Evolutionary conservation across 2,797 vertebrate genomes (phyloP).

Genomic region (Artibeus lituratus): DNA sequence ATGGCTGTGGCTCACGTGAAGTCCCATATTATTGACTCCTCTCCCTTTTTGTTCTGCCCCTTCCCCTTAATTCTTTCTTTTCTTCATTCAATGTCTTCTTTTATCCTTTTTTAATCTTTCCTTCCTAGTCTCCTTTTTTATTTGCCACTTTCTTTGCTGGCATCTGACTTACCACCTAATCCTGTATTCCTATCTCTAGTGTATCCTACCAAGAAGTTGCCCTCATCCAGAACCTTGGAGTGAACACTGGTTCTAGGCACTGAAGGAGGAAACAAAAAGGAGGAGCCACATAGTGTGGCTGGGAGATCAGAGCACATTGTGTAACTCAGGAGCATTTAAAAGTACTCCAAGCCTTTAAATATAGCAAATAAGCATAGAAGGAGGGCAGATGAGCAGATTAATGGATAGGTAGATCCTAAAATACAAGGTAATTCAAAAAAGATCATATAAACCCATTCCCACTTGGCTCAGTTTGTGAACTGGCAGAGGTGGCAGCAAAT

Average conservation of each 20-base stretch:
- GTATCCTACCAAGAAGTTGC: neutral
- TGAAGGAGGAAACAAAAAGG: neutral
- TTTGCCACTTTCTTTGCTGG: neutral
- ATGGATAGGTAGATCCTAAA: neutral
- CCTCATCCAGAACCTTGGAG: neutral
- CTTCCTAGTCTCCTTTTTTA: neutral
- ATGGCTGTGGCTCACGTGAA: neutral
- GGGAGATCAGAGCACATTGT: neutral
- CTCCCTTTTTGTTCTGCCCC: constrained; percentile 3
- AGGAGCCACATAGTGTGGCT: neutral
- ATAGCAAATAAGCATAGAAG: neutral
- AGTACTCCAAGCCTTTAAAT: constrained; percentile 14
- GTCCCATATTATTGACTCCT: neutral
- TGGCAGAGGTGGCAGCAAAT: neutral
- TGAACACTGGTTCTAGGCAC: neutral
- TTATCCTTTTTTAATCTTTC: neutral
- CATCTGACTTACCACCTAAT: neutral
- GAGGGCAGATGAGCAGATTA: neutral
- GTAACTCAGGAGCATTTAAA: neutral
- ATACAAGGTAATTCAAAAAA: neutral
- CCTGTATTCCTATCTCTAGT: neutral
- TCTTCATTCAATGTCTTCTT: neutral
- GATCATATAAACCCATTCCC: neutral
- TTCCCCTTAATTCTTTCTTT: constrained; percentile 21
- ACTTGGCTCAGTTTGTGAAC: neutral